Base-by-base conservation (phyloP, 2,113 vertebrate genomes). In the Montifringilla adamsi region DNA sequence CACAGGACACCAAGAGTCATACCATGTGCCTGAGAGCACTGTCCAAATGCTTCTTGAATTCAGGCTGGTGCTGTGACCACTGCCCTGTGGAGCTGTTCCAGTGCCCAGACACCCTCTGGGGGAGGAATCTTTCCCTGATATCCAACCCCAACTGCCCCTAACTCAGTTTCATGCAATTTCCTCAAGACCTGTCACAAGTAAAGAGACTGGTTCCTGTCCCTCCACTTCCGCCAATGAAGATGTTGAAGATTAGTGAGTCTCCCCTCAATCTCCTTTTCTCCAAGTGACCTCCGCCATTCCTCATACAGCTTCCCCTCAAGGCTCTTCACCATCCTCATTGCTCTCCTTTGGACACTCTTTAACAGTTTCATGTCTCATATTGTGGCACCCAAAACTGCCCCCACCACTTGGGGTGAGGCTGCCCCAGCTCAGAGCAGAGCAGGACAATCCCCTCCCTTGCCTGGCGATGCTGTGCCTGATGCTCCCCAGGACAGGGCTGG, bases 391-490 rank as follows among this genome's bases (percentile, higher is more conserved):
- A 11, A 27, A 21, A 0, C 35, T 1, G 43, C 8, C 23, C 39
- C 28, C 52, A 67, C 52, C 35, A 14, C 52, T 43, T 0, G 8
- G 67, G 44, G 37, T 59, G 72, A 67, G 62, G 53, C 37, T 0
- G 4, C 9, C 31, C 44, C 44, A 75, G 43, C 3, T 12, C 70
- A 85, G 35, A 31, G 24, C 18, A 56, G 28, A 24, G 28, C 2
- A 2, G 50, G n/a, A 66, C 35, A 66, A 58, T 66, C 43, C 19
- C 24, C 30, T 56, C 70, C 43, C 43, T 24, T 30, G 13, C 30
- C 35, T 0, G 0, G n/a, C 0, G 0, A 24, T 58, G 70, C 52
- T 66, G 60, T 23, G 15, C 60, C 70, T 75, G 70, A 9, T 58
- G 62, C 19, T 1, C 17, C 31, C 6, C 52, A 50, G 44, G 35